Evolutionary conservation across 2,888 invertebrate species (phyloP).

Genomic region (Lepidocyrtinus sp.): DNA sequence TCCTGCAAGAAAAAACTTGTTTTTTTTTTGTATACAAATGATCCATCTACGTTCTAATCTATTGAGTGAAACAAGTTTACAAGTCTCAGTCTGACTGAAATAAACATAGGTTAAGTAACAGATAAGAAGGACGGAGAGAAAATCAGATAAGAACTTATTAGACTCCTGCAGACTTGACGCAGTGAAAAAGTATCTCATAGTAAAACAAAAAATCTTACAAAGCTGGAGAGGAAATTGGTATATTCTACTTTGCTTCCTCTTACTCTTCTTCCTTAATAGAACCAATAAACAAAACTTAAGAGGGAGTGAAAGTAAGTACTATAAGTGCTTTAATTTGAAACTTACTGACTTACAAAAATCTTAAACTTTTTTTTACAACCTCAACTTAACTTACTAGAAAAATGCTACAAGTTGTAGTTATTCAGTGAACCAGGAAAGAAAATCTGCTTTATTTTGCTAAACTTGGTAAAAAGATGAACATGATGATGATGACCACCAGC

Average conservation of each 20-base stretch:
- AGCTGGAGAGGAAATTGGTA: constrained; percentile 48
- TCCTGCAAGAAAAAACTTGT: neutral
- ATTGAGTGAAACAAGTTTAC: neutral
- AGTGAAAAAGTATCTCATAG: neutral
- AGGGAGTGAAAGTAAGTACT: constrained; percentile 25
- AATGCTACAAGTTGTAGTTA: constrained; percentile 14
- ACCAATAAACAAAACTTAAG: constrained; percentile 38
- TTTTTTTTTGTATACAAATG: neutral
- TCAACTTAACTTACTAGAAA: too few species aligned
- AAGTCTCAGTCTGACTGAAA: neutral
- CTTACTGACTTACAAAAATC: constrained; percentile 36
- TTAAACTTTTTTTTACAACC: neutral
- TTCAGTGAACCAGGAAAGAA: constrained; percentile 19
- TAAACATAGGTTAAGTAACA: neutral
- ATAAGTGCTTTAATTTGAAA: constrained; percentile 31
- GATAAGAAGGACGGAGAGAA: neutral
- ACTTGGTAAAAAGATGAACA: neutral
- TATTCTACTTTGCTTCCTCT: constrained; percentile 18
- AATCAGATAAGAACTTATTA: constrained; percentile 42
- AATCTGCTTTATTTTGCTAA: constrained; percentile 25
- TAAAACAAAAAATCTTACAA: constrained; percentile 5
- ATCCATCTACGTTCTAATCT: neutral
- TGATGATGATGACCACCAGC: constrained; percentile 28
- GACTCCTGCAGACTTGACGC: neutral
- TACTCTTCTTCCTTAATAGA: constrained; percentile 25